Evolutionary conservation across 1,140 invertebrate species (phyloP).

Genomic region (Protaetia brevitarsis): DNA sequence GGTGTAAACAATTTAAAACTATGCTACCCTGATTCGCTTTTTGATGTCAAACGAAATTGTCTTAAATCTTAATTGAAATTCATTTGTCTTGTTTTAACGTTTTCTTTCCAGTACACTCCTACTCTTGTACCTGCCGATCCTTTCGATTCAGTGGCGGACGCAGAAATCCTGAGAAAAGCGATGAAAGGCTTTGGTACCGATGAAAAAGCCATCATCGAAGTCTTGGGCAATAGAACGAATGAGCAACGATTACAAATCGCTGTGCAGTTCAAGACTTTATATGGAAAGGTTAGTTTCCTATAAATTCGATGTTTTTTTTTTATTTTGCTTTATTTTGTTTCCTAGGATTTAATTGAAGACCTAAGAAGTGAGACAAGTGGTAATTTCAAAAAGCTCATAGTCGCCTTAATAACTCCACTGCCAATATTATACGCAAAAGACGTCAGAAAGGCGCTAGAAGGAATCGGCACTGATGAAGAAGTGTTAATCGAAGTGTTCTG

Average conservation of each 20-base stretch:
- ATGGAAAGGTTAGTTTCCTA: constrained; percentile 64
- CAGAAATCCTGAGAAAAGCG: constrained; percentile 70
- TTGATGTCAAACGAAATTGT: too few species aligned
- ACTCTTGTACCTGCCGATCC: constrained; percentile 63
- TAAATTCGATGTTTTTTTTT: background rate
- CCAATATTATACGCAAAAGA: constrained; percentile 80
- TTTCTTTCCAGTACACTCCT: constrained; percentile 54
- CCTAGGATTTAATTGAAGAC: constrained; percentile 81
- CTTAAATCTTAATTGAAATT: background rate
- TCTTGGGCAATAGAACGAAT: constrained; percentile 68
- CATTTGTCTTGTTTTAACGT: background rate
- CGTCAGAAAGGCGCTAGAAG: constrained; percentile 75
- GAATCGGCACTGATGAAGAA: constrained; percentile 58
- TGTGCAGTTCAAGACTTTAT: constrained; percentile 75
- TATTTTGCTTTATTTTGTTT: background rate
- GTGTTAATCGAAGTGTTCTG: constrained; percentile 79
- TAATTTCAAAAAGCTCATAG: constrained; percentile 83
- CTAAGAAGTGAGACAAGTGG: constrained; percentile 87
- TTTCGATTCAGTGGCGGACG: constrained; percentile 72
- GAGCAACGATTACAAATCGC: constrained; percentile 72
- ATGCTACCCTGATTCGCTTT: too few species aligned
- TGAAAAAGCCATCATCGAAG: constrained; percentile 74
- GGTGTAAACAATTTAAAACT: too few species aligned
- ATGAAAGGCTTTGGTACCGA: constrained; percentile 84
- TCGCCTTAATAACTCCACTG: constrained; percentile 80